A percentile compares a stretch with the other conserved stretches of the same genome.
phyloP scores from a whole-genome alignment of 2,113 vertebrate species.

The Garra rufa region DNA sequence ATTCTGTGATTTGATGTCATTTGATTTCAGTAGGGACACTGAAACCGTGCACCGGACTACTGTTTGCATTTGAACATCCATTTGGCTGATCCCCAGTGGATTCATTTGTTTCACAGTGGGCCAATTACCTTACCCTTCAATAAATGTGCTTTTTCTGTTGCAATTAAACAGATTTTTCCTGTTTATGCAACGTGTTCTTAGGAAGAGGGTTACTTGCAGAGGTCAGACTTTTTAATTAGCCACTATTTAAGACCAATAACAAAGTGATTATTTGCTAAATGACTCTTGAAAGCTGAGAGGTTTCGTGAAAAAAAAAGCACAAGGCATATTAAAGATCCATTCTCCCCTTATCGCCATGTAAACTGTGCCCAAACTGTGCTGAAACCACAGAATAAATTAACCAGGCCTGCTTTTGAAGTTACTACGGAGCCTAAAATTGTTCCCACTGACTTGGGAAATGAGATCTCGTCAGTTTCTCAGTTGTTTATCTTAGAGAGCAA shows the following conservation, averaged over 20 bases:
- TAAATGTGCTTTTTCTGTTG: conserved; percentile 76
- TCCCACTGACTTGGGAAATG: conserved; percentile 47
- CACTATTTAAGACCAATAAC: conserved; percentile 90
- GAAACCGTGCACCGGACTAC: conserved; percentile 85
- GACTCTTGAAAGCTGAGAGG: conserved; percentile 70
- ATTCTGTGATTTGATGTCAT: conserved; percentile 92
- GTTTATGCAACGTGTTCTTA: conserved; percentile 94
- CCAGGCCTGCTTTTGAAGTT: conserved; percentile 62
- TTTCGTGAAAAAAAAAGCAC: conserved; percentile 48
- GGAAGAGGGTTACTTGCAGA: conserved; percentile 84
- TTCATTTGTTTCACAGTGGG: conserved; percentile 92
- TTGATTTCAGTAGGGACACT: conserved; percentile 89
- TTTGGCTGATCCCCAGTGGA: conserved; percentile 90
- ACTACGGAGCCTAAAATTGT: conserved; percentile 62
- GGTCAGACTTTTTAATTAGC: conserved; percentile 95
- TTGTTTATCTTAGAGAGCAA: neutral
- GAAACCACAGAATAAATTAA: conserved; percentile 52
- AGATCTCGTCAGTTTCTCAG: conserved; percentile 23
- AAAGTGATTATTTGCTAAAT: conserved; percentile 91
- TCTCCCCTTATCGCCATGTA: conserved; percentile 39
- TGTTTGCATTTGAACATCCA: conserved; percentile 95
- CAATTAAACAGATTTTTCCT: conserved; percentile 97
- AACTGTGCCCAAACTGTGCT: conserved; percentile 52
- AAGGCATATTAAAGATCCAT: conserved; percentile 48
- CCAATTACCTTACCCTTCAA: conserved; percentile 82